Conservation (phyloP, 2,888 invertebrate species). For the Nomada fabriciana region DNA sequence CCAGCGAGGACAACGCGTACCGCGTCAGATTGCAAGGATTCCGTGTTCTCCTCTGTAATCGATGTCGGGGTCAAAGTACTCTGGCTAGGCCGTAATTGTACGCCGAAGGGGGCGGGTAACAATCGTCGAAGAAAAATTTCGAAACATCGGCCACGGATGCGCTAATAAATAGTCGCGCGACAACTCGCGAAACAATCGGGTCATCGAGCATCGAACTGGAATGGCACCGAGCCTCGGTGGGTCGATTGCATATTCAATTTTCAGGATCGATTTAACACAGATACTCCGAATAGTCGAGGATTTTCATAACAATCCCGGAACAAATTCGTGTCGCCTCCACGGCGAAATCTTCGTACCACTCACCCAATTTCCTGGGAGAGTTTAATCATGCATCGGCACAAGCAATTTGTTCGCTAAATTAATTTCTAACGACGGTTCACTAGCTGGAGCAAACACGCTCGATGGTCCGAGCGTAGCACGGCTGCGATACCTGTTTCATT, state of each 20-base stretch:
- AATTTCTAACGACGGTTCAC: constrained; percentile 54
- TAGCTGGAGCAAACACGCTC: constrained; percentile 34
- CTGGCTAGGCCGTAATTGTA: constrained; percentile 32
- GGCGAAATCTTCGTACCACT: constrained; percentile 40
- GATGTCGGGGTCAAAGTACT: constrained; percentile 46
- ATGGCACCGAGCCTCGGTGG: not conserved
- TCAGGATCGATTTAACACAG: constrained; percentile 45
- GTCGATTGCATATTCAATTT: constrained; percentile 39
- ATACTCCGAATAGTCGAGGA: constrained; percentile 34
- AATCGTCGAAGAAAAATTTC: constrained; percentile 43
- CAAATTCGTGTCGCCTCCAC: constrained; percentile 8
- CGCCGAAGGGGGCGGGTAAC: constrained; percentile 2
- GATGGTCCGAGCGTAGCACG: constrained; percentile 27
- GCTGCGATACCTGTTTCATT: constrained; percentile 64
- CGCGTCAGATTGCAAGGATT: constrained; percentile 45
- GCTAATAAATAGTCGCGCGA: constrained; percentile 28
- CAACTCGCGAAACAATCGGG: constrained; percentile 18
- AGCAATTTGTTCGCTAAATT: constrained; percentile 57
- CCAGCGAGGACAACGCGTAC: not conserved
- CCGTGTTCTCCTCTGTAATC: constrained; percentile 44
- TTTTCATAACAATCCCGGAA: constrained; percentile 23
- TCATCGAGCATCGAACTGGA: constrained; percentile 31
- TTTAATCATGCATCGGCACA: constrained; percentile 55
- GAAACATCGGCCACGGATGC: constrained; percentile 33
- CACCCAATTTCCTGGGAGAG: constrained; percentile 24